Evolutionary conservation across 2,888 invertebrate species (phyloP).

Genomic region (Emesis furor): DNA sequence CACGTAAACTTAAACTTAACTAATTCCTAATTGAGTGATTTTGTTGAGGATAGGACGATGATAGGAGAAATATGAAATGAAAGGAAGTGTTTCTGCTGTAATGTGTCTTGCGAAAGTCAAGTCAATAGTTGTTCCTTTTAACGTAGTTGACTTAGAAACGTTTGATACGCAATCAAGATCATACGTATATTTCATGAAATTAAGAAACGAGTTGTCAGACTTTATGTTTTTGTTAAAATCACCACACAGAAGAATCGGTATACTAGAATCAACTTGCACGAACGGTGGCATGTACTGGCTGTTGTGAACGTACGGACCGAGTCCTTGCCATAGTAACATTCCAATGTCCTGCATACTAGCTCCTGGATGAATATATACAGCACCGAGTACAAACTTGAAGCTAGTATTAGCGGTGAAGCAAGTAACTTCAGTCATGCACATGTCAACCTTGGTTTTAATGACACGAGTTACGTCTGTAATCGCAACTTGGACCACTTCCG

Average conservation of each 20-base stretch:
- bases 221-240: conserved; percentile 72
- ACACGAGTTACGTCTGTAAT: conserved; percentile 51
- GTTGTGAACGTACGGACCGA: conserved; percentile 62
- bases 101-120: conserved; percentile 75
- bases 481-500: conserved; percentile 30
- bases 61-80: conserved; percentile 75
- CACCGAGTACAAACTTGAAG: conserved; percentile 68
- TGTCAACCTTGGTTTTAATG: conserved; percentile 52
- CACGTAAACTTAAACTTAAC: no score
- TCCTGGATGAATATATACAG: conserved; percentile 72
- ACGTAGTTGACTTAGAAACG: conserved; percentile 63
- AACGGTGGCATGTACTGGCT: conserved; percentile 61
- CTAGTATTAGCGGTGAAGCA: conserved; percentile 61
- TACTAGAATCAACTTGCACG: conserved; percentile 60
- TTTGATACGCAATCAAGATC: conserved; percentile 73
- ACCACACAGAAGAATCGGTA: conserved; percentile 69
- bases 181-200: conserved; percentile 72
- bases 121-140: conserved; percentile 70
- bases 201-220: conserved; percentile 65
- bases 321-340: conserved; percentile 66
- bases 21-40: not conserved
- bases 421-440: conserved; percentile 72
- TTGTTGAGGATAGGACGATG: conserved; percentile 73
- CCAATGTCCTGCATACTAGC: conserved; percentile 60
- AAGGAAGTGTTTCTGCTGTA: conserved; percentile 74